phyloP scores from a whole-genome alignment of 2,888 invertebrate genomes.

The Lepidocyrtoides sp. region DNA sequence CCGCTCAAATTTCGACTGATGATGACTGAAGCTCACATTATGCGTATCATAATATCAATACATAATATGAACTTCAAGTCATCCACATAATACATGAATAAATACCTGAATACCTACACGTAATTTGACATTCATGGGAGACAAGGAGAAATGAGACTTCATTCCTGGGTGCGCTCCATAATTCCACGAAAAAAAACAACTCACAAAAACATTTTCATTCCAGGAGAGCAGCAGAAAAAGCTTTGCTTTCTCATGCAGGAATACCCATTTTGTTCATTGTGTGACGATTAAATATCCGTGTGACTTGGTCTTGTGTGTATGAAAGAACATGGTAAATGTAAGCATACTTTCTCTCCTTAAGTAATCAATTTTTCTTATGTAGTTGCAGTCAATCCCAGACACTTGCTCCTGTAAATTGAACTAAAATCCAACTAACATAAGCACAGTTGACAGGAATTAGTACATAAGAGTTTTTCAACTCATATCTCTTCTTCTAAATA shows the following conservation, averaged over 20 bases:
- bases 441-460: constrained; percentile 81
- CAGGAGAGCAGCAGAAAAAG: background rate
- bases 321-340: background rate
- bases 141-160: constrained; percentile 65
- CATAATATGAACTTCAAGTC: constrained; percentile 1
- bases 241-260: background rate
- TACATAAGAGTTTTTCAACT: constrained; percentile 77
- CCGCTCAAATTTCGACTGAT: background rate
- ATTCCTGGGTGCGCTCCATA: constrained; percentile 16
- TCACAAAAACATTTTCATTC: constrained; percentile 51
- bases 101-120: constrained; percentile 12
- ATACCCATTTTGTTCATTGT: background rate
- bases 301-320: no score
- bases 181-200: constrained; percentile 20
- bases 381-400: constrained; percentile 74
- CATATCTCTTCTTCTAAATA: constrained; percentile 67
- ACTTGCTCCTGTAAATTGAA: constrained; percentile 56
- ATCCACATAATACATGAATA: constrained; percentile 9
- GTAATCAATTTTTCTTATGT: constrained; percentile 15
- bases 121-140: constrained; percentile 19
- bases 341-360: background rate
- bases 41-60: constrained; percentile 26
- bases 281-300: background rate
- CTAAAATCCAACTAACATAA: constrained; percentile 65
- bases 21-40: constrained; percentile 3